Percentiles rank a stretch among this genome's conserved stretches.
Conservation (phyloP, 2,113 vertebrate species). For the Condylura cristata region DNA sequence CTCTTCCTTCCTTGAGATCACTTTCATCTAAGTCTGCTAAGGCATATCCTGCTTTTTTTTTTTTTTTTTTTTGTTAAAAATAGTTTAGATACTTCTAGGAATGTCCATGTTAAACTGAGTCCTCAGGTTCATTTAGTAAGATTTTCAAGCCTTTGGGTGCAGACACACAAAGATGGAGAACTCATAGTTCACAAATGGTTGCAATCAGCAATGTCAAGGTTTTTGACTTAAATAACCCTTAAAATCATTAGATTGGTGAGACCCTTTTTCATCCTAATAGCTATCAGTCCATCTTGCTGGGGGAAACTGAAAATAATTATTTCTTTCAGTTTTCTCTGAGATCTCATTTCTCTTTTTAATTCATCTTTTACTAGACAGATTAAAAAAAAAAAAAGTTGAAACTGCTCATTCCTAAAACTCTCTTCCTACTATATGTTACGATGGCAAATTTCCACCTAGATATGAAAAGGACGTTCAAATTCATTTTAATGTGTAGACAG, state of each 20-base stretch:
- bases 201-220: not conserved
- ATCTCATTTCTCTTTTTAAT: not conserved
- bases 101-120: not conserved
- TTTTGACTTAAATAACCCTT: not conserved
- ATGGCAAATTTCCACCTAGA: not conserved
- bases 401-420: not conserved
- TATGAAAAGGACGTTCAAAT: not conserved
- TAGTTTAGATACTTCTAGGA: not conserved
- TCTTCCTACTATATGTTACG: not conserved
- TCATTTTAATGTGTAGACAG: not conserved
- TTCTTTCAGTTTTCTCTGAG: not conserved
- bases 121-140: not conserved
- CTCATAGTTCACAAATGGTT: not conserved
- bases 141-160: not conserved
- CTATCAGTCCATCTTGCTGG: not conserved
- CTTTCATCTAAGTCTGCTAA: not conserved
- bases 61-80: not conserved
- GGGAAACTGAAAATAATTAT: not conserved
- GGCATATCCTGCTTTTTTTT: not conserved
- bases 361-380: not conserved
- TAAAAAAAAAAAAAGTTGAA: not conserved
- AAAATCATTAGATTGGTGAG: not conserved
- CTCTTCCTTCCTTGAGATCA: not conserved
- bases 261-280: not conserved
- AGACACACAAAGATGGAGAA: not conserved